Conservation (phyloP, 2,888 invertebrate genomes). For the Agonopterix alstromeriana region DNA sequence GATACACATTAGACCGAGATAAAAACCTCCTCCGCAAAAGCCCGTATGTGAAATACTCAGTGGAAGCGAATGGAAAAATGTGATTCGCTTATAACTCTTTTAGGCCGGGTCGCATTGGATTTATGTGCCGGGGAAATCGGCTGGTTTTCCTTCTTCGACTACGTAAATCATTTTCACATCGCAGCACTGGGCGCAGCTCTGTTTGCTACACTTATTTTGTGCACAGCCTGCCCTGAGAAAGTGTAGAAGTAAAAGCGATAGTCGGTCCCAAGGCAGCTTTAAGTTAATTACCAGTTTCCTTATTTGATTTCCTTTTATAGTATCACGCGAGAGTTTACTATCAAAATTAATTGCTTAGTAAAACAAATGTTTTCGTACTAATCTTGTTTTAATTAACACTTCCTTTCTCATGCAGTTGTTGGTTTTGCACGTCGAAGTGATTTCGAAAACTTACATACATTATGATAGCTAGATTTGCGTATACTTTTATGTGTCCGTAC, state of each 20-base stretch:
- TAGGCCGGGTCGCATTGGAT: conserved; percentile 33
- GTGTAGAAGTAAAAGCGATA: conserved; percentile 23
- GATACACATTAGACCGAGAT: conserved; percentile 7
- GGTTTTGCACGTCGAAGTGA: neutral
- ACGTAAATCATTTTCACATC: conserved; percentile 65
- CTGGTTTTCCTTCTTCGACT: conserved; percentile 46
- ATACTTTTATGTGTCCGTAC: no score
- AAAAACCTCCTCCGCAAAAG: conserved; percentile 8
- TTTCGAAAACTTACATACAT: neutral
- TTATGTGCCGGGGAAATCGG: conserved; percentile 48
- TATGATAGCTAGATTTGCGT: no score
- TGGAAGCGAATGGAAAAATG: conserved; percentile 39
- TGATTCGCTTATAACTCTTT: conserved; percentile 56
- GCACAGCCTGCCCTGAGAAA: conserved; percentile 28
- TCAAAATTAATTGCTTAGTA: no score
- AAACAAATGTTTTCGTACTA: no score
- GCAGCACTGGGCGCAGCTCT: conserved; percentile 14
- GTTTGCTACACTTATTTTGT: conserved; percentile 30
- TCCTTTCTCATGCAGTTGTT: neutral
- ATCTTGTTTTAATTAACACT: neutral
- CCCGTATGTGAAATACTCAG: conserved; percentile 18
- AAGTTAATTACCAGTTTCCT: conserved; percentile 21
- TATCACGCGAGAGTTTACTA: neutral
- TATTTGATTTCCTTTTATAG: conserved; percentile 5
- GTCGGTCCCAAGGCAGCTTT: conserved; percentile 7